These are phyloP conservation scores for Lophura swinhoii DNA, from an alignment of 2,797 vertebrate genomes.

Conservation along the genomic window DNA sequence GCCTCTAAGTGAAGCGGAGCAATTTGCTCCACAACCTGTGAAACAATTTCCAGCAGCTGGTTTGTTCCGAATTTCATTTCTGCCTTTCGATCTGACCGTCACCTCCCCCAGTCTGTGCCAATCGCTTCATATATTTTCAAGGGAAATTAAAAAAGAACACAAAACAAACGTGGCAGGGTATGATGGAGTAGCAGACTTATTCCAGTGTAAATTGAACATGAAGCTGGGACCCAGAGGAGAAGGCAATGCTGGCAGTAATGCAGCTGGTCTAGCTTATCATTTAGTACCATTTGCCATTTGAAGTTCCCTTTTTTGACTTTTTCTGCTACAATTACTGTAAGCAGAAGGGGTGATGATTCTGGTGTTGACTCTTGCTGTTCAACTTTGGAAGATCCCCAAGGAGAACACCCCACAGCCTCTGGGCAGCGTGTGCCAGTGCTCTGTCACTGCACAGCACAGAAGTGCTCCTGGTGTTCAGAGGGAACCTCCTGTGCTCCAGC, in stretches of 20 bases:
- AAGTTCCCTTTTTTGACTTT: not conserved
- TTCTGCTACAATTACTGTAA: rapidly evolving
- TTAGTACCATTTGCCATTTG: not conserved
- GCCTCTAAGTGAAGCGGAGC: conserved; percentile 55
- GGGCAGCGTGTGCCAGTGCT: not conserved
- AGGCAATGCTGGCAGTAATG: not conserved
- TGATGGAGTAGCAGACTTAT: not conserved
- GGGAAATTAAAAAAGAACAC: not conserved
- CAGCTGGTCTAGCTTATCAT: not conserved
- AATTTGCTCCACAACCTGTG: conserved; percentile 15
- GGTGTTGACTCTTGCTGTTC: not conserved
- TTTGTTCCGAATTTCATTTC: conserved; percentile 40
- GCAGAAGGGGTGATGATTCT: not conserved
- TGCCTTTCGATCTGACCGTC: not conserved
- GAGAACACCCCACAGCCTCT: not conserved
- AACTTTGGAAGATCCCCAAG: not conserved
- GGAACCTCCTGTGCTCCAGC: not conserved
- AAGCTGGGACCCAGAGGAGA: not conserved
- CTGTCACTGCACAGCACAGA: not conserved
- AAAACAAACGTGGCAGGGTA: rapidly evolving
- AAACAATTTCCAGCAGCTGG: conserved; percentile 50
- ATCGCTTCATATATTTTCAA: not conserved
- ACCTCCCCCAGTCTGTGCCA: not conserved
- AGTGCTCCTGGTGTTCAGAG: not conserved
- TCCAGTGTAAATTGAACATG: not conserved